Evolutionary conservation across 2,888 invertebrate species (phyloP).

Genomic region (Mylabris sibirica): DNA sequence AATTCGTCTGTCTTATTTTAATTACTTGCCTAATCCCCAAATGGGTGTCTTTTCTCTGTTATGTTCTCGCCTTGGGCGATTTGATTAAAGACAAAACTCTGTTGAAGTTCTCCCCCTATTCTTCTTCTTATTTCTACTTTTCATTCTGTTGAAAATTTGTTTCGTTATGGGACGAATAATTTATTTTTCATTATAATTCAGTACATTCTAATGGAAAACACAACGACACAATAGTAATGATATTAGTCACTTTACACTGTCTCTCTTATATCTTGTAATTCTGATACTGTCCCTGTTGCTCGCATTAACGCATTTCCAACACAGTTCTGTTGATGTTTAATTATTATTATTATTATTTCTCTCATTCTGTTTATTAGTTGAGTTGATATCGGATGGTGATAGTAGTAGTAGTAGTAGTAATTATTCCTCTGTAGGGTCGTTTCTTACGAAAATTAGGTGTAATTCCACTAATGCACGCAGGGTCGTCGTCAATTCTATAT

Average conservation of each 20-base stretch:
- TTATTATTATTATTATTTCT: too few species aligned
- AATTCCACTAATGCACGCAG: too few species aligned
- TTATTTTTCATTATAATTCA: constrained; percentile 6
- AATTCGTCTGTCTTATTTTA: constrained; percentile 3
- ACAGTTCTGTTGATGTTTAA: too few species aligned
- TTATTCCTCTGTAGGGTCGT: too few species aligned
- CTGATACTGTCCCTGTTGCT: too few species aligned
- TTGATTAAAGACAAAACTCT: not conserved
- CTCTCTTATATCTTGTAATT: not conserved
- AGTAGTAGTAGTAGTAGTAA: too few species aligned
- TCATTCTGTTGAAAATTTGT: not conserved
- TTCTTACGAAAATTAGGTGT: too few species aligned
- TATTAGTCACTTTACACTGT: not conserved
- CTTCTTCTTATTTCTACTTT: not conserved
- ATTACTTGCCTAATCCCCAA: not conserved
- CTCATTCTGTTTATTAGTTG: too few species aligned
- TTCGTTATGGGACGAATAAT: constrained; percentile 2
- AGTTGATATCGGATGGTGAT: too few species aligned
- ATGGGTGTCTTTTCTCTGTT: not conserved
- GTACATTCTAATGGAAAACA: not conserved
- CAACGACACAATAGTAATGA: not conserved
- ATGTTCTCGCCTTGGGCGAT: not conserved
- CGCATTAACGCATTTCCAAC: too few species aligned
- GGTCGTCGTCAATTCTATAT: too few species aligned
- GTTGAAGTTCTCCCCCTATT: not conserved